phyloP scores from a whole-genome alignment of 2,113 vertebrate genomes.

The Prionailurus viverrinus region DNA sequence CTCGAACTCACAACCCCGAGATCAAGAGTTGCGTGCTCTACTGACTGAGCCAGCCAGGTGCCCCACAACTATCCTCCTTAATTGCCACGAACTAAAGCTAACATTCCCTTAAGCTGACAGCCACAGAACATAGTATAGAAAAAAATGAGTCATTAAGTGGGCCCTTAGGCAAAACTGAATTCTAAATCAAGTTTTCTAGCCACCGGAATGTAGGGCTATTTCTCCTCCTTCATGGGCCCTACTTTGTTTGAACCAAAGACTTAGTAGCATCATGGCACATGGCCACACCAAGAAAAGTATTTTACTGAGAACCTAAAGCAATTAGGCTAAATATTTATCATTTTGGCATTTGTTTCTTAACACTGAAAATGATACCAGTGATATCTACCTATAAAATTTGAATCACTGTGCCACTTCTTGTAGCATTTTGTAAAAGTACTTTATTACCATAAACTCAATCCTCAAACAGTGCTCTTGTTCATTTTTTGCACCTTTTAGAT shows the following conservation, averaged over 20 bases:
- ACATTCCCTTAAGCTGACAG: not conserved
- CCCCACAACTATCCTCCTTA: not conserved
- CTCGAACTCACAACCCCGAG: too few species aligned
- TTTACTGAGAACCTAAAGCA: not conserved
- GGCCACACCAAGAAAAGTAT: not conserved
- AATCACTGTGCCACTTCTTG: not conserved
- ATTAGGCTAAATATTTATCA: not conserved
- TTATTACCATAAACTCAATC: not conserved
- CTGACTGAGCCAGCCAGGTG: too few species aligned
- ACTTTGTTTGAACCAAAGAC: not conserved
- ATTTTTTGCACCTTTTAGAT: not conserved
- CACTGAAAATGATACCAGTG: not conserved
- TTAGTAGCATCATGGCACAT: not conserved
- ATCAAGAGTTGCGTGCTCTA: too few species aligned
- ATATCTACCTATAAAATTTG: not conserved
- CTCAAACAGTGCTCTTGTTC: not conserved
- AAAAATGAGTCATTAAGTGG: not conserved
- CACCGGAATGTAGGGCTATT: not conserved
- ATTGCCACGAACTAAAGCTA: not conserved
- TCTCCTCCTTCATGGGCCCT: not conserved
- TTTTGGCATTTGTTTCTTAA: constrained; percentile 16
- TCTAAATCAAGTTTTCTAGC: not conserved
- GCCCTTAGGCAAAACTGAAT: not conserved
- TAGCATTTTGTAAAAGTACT: not conserved
- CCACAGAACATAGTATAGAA: not conserved